Evolutionary conservation across 1,140 invertebrate genomes (phyloP), one percentile per base, ranked within the genome.

Genomic region (Halotydeus destructor): DNA sequence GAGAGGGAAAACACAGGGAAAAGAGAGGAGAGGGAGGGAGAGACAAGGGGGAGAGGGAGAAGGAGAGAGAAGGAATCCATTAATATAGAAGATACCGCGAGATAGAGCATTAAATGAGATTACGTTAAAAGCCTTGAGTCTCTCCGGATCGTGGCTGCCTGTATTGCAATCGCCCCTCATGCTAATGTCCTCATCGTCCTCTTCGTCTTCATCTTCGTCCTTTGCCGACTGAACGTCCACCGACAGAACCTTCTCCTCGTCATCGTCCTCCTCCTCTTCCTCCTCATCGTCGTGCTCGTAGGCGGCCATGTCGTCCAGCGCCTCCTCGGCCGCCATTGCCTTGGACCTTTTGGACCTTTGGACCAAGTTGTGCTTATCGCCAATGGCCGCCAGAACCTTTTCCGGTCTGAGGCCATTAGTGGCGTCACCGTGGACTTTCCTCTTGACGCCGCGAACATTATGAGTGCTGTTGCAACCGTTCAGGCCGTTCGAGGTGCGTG

Each of bases 101-200:
- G n/a, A 25, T 5, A 26, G 12, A 8, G 27, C 6, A 22, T 16
- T 11, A 24, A 23, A 68, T 75, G 76, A 37, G n/a, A 37, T 16
- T 66, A 94, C 86, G 65, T 94, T 94, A 59, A 94, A 94, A 38
- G 88, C 84, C 63, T 94, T 94, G 33, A 93, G 72, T 57, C 86
- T 70, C 63, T 94, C 88, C 0, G 86, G 84, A 64, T 94, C 86
- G 55, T 85, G 78, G 9, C 9, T 23, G 55, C 81, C 72, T n/a
- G n/a, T n/a, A 49, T 82, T 74, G 31, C 78, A 70, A 55, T 82
- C 76, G 38, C 85, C 69, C 57, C 82, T 75, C 54, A 91, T 84
- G 24, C 19, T 18, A 14, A 25, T 21, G 51, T 86, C 79, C 40
- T 75, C 79, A 54, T 89, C 83, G 54, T 91, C 82, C 49, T 83